phyloP scores from a whole-genome alignment of 2,797 vertebrate species.

The Betta splendens region DNA sequence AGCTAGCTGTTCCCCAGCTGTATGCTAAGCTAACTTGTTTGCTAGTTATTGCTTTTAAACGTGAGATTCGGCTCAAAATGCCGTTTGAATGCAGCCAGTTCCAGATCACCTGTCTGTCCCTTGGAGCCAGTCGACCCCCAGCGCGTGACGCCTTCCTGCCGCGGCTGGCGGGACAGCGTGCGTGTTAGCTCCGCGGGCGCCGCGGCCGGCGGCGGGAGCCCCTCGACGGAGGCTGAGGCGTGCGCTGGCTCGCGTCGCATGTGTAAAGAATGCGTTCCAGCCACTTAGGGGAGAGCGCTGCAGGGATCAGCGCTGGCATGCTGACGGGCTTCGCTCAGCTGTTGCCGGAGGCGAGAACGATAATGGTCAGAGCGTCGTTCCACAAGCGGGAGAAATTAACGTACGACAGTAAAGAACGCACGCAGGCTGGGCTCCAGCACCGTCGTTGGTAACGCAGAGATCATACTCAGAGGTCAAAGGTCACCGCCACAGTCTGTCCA shows the following conservation, averaged over 20 bases:
- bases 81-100: slow-evolving; percentile 3
- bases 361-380: slow-evolving; percentile 72
- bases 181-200: slow-evolving; percentile 37
- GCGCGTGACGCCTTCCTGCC: slow-evolving; percentile 8
- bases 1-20: no score
- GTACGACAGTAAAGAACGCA: slow-evolving; percentile 26
- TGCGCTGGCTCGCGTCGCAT: slow-evolving; percentile 55
- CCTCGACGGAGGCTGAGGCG: slow-evolving; percentile 40
- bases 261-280: slow-evolving; percentile 67
- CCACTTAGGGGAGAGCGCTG: slow-evolving; percentile 57
- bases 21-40: not conserved
- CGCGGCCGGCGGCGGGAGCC: slow-evolving; percentile 36
- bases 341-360: slow-evolving; percentile 77
- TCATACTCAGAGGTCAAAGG: slow-evolving; percentile 48
- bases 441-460: slow-evolving; percentile 17
- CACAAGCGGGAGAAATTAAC: slow-evolving; percentile 53
- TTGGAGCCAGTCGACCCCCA: slow-evolving; percentile 14
- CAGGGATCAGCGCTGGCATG: slow-evolving; percentile 65
- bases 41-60: no score
- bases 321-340: slow-evolving; percentile 75
- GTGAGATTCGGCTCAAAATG: not conserved
- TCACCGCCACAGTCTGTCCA: slow-evolving; percentile 34
- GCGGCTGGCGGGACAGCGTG: slow-evolving; percentile 15
- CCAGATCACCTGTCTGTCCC: slow-evolving; percentile 10
- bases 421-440: slow-evolving; percentile 5